A percentile compares a stretch with the other conserved stretches of the same genome.
phyloP scores from a whole-genome alignment of 2,888 invertebrate species.

The Zhuqinia jingwanae region DNA sequence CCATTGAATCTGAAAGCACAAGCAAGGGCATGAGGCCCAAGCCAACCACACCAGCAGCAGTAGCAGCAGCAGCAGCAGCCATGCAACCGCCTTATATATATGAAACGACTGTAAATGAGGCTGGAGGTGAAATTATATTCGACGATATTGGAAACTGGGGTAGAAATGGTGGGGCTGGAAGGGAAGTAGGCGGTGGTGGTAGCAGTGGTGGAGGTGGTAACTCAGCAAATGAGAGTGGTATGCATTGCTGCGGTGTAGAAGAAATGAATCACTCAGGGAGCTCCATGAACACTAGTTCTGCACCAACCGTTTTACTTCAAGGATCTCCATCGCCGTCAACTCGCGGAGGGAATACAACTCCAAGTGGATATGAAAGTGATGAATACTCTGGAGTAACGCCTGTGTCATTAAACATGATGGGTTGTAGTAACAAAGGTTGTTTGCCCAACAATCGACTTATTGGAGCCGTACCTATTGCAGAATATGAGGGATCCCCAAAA shows the following conservation, averaged over 20 bases:
- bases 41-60: slow-evolving; percentile 26
- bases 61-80: background rate
- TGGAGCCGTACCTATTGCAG: slow-evolving; percentile 93
- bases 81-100: slow-evolving; percentile 79
- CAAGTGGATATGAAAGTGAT: slow-evolving; percentile 78
- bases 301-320: slow-evolving; percentile 66
- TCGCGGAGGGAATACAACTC: slow-evolving; percentile 75
- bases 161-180: slow-evolving; percentile 62
- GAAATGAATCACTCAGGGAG: slow-evolving; percentile 59
- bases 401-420: slow-evolving; percentile 59
- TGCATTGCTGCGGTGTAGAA: slow-evolving; percentile 63
- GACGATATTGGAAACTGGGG: slow-evolving; percentile 88
- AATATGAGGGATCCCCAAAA: slow-evolving; percentile 94
- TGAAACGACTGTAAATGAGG: slow-evolving; percentile 85
- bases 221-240: slow-evolving; percentile 33
- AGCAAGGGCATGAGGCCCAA: slow-evolving; percentile 23
- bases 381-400: slow-evolving; percentile 77
- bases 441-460: slow-evolving; percentile 83
- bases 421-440: slow-evolving; percentile 66
- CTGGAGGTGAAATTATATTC: slow-evolving; percentile 87
- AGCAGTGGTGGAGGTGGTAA: slow-evolving; percentile 42
- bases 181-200: slow-evolving; percentile 22
- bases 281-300: slow-evolving; percentile 50
- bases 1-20: slow-evolving; percentile 58
- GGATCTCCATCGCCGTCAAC: slow-evolving; percentile 75